Conservation (phyloP, 2,888 invertebrate species). For the Plagiodera versicolora region DNA sequence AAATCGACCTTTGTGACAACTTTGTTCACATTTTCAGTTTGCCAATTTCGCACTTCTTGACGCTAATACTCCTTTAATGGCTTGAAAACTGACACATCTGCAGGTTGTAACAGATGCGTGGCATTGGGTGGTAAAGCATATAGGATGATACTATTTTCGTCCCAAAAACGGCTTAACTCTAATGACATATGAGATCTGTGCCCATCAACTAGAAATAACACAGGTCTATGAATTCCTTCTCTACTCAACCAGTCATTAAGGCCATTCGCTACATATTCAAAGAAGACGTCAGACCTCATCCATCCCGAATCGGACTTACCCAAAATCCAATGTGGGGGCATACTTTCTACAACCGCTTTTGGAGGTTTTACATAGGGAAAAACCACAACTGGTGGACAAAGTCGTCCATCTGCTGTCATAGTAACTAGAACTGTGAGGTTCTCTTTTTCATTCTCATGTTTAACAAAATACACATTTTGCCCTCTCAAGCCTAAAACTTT, state of each 20-base stretch:
- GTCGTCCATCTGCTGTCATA: constrained; percentile 20
- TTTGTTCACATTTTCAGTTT: constrained; percentile 30
- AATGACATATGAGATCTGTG: constrained; percentile 39
- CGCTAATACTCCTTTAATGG: constrained; percentile 41
- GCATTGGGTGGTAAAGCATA: constrained; percentile 39
- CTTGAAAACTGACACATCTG: constrained; percentile 40
- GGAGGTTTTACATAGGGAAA: constrained; percentile 30
- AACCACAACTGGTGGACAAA: constrained; percentile 14
- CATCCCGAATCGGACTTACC: constrained; percentile 35
- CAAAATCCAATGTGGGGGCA: constrained; percentile 30
- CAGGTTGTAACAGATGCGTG: constrained; percentile 38
- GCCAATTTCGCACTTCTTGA: constrained; percentile 34
- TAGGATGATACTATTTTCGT: constrained; percentile 37
- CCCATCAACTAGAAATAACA: constrained; percentile 40
- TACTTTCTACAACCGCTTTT: constrained; percentile 17
- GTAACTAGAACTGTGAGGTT: constrained; percentile 26
- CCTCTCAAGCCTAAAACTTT: constrained; percentile 24
- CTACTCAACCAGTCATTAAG: constrained; percentile 30
- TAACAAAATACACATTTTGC: constrained; percentile 20
- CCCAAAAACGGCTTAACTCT: constrained; percentile 36
- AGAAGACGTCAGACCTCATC: constrained; percentile 36
- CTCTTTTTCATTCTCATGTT: constrained; percentile 28
- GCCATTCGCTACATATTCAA: constrained; percentile 33
- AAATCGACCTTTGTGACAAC: constrained; percentile 38
- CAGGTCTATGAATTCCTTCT: constrained; percentile 29